phyloP scores from a whole-genome alignment of 2,888 invertebrate genomes.

The Apamea crenata region DNA sequence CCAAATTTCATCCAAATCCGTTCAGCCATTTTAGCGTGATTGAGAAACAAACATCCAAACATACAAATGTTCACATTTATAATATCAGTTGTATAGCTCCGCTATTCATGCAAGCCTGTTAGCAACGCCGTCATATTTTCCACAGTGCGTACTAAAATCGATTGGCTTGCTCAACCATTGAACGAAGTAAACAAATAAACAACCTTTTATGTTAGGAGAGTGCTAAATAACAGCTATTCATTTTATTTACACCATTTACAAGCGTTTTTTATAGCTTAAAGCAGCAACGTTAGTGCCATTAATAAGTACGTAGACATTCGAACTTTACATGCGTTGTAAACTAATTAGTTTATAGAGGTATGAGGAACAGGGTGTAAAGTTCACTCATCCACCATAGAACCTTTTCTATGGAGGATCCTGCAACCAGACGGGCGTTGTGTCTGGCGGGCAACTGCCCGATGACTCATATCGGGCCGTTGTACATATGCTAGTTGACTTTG shows the following conservation, averaged over 20 bases:
- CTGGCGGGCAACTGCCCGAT: no score
- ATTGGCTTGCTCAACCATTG: conserved; percentile 25
- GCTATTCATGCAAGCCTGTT: conserved; percentile 36
- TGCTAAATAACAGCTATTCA: conserved; percentile 60
- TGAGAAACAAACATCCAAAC: background rate
- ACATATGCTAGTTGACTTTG: no score
- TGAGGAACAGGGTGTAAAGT: no score
- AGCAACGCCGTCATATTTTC: conserved; percentile 31
- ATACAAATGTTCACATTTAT: background rate
- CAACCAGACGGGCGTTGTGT: no score
- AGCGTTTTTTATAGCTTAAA: conserved; percentile 26
- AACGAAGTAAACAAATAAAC: conserved; percentile 52
- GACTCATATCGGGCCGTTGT: no score
- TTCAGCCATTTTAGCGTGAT: background rate
- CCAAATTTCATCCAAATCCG: background rate
- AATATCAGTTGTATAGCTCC: background rate
- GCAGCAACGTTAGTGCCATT: background rate
- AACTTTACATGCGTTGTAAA: background rate
- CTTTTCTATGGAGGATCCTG: no score
- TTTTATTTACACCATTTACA: conserved; percentile 67
- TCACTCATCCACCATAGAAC: no score
- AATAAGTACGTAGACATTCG: background rate
- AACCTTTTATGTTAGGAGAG: conserved; percentile 42
- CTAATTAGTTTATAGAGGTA: no score
- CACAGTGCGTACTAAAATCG: conserved; percentile 37